Conservation (phyloP, 2,113 vertebrate genomes). For the Pterocles orientalis region DNA sequence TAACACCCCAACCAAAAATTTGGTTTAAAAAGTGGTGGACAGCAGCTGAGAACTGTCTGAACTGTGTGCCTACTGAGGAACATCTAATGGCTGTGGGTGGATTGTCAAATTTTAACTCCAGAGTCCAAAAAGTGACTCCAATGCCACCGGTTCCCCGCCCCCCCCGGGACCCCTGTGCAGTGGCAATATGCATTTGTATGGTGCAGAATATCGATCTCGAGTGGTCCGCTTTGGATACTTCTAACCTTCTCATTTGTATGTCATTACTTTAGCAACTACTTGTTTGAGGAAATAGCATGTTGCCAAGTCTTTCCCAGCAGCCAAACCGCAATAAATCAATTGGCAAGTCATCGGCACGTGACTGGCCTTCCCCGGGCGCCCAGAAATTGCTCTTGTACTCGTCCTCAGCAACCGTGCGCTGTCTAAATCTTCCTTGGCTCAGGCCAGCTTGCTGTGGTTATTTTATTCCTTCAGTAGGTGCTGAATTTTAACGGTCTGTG, state of each 20-base stretch:
- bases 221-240: background rate
- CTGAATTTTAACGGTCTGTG: background rate
- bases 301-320: slow-evolving; percentile 2
- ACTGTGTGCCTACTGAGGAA: background rate
- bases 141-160: background rate
- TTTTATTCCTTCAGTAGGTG: background rate
- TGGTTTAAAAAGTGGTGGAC: background rate
- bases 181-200: accelerated
- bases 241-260: background rate
- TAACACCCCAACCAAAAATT: background rate
- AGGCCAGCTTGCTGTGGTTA: background rate
- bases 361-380: background rate
- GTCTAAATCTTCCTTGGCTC: background rate
- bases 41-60: background rate
- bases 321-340: slow-evolving; percentile 3
- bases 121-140: background rate
- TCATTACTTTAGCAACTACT: background rate
- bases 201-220: background rate
- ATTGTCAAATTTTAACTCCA: background rate
- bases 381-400: background rate
- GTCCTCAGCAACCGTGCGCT: accelerated
- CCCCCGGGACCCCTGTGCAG: background rate
- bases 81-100: background rate
- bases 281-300: background rate
- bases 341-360: background rate